A percentile compares a stretch with the other conserved stretches of the same genome.
Conservation (phyloP, 2,797 vertebrate genomes). For the Anguilla obscura region DNA sequence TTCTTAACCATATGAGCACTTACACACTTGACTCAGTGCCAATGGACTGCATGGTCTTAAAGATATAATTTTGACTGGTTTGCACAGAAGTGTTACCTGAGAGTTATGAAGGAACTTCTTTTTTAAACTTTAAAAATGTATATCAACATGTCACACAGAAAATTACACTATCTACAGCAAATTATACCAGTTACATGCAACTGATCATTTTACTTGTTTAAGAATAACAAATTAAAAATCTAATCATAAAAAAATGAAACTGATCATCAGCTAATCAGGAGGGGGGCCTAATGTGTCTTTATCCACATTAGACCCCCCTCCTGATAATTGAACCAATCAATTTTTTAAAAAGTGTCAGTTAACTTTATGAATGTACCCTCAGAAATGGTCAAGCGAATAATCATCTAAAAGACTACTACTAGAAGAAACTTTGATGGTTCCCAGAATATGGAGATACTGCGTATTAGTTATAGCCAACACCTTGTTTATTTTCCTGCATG, state of each 20-base stretch:
- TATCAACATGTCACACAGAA: background rate
- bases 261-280: background rate
- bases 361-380: background rate
- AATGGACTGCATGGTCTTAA: background rate
- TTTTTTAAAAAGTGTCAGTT: no score
- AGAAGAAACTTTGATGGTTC: background rate
- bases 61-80: background rate
- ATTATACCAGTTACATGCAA: background rate
- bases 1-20: background rate
- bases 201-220: background rate
- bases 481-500: constrained; percentile 2
- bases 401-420: no score
- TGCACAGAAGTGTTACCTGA: background rate
- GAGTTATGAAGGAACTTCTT: background rate
- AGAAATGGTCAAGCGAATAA: background rate
- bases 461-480: background rate
- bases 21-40: background rate
- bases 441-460: background rate
- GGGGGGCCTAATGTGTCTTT: background rate
- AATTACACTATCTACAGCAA: background rate
- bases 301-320: no score
- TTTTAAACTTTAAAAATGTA: background rate
- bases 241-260: no score
- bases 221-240: no score
- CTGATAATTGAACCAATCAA: no score